These are phyloP conservation scores for Oceanites oceanicus DNA, from an alignment of 2,113 vertebrate genomes.

Conservation along the genomic window DNA sequence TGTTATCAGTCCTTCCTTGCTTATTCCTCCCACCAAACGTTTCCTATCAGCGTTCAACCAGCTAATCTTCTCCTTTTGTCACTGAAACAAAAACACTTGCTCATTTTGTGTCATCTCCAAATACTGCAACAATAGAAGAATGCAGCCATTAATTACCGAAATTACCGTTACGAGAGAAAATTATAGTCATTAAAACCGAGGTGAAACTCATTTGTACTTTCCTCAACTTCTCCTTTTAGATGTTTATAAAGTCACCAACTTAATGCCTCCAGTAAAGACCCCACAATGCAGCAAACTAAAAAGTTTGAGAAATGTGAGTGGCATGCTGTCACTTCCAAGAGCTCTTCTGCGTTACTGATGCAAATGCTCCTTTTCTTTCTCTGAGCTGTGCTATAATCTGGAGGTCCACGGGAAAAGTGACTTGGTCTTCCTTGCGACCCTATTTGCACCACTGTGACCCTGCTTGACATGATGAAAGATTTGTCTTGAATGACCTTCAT, in stretches of 20 bases:
- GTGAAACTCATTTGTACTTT: slow-evolving; percentile 60
- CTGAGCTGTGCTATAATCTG: not conserved
- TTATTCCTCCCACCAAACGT: slow-evolving; percentile 51
- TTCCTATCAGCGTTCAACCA: slow-evolving; percentile 37
- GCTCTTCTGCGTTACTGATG: not conserved
- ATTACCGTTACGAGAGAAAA: slow-evolving; percentile 48
- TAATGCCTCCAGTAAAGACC: not conserved
- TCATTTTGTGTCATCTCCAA: slow-evolving; percentile 63
- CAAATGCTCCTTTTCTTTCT: not conserved
- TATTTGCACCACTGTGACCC: not conserved
- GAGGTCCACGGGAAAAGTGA: not conserved
- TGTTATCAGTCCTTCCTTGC: not conserved
- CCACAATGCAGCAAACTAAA: not conserved
- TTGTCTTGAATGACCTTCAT: not conserved
- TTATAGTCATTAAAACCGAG: slow-evolving; percentile 57
- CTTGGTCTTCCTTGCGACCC: not conserved
- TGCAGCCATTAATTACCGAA: slow-evolving; percentile 67
- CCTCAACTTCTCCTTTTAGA: slow-evolving; percentile 2
- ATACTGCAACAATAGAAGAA: slow-evolving; percentile 39
- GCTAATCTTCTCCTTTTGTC: slow-evolving; percentile 66
- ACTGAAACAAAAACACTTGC: slow-evolving; percentile 65
- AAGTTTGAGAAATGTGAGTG: not conserved
- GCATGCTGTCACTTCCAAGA: not conserved
- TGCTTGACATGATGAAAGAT: not conserved
- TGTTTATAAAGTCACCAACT: slow-evolving; percentile 22